Percentiles rank a stretch among this genome's conserved stretches.
These are phyloP conservation scores for Barbus barbus DNA, from an alignment of 2,113 vertebrate genomes.

Conservation along the genomic window DNA sequence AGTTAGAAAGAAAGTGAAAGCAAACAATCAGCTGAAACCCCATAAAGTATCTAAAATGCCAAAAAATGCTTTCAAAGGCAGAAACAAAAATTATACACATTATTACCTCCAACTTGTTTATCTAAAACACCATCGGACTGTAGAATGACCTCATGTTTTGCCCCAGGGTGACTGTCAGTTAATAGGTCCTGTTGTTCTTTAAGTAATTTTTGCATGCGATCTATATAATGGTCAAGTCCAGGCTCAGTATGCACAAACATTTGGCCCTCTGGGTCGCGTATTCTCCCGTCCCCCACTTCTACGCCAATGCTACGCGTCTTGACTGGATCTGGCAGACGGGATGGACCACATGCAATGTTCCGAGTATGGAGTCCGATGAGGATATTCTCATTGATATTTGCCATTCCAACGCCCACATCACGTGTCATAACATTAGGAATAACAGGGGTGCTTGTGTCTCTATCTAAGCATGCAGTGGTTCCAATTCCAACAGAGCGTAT, in stretches of 20 bases:
- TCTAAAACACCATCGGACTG: slow-evolving; percentile 74
- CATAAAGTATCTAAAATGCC: background rate
- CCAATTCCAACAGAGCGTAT: slow-evolving; percentile 82
- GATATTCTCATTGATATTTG: slow-evolving; percentile 86
- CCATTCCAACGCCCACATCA: slow-evolving; percentile 86
- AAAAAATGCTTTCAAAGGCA: background rate
- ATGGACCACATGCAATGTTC: slow-evolving; percentile 92
- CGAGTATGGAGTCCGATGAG: slow-evolving; percentile 90
- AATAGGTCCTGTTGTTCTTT: slow-evolving; percentile 87
- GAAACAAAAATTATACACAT: background rate
- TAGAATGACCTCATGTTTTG: slow-evolving; percentile 76
- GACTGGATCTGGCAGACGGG: slow-evolving; percentile 69
- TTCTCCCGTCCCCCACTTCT: slow-evolving; percentile 82
- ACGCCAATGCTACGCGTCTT: slow-evolving; percentile 85
- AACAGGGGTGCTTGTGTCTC: slow-evolving; percentile 16
- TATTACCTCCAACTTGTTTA: slow-evolving; percentile 61
- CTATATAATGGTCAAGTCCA: slow-evolving; percentile 87
- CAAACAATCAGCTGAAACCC: background rate
- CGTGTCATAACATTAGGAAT: slow-evolving; percentile 74
- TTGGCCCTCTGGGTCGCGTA: slow-evolving; percentile 62
- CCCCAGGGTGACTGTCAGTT: slow-evolving; percentile 80
- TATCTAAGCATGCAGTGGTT: slow-evolving; percentile 62
- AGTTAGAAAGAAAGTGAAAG: slow-evolving; percentile 5
- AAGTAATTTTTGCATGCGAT: slow-evolving; percentile 86
- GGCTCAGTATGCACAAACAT: slow-evolving; percentile 67